Conservation (phyloP, 2,888 invertebrate species). For the Napeogenes sylphis region DNA sequence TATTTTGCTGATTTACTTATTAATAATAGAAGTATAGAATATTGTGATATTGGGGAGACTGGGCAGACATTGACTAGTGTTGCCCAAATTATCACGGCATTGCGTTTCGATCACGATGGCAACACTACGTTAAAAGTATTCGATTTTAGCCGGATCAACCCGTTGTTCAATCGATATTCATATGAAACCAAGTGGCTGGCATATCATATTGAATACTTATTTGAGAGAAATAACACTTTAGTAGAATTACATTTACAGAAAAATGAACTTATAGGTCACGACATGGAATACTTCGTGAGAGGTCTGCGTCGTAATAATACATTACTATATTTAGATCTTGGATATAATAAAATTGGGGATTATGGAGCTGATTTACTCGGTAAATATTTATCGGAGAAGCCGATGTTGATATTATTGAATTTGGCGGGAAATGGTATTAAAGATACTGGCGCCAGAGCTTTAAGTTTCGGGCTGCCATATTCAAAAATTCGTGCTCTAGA, state of each 20-base stretch:
- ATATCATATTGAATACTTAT: slow-evolving; percentile 66
- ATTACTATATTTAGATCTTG: slow-evolving; percentile 77
- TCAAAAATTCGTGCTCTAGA: slow-evolving; percentile 78
- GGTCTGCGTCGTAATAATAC: slow-evolving; percentile 73
- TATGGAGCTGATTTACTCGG: slow-evolving; percentile 75
- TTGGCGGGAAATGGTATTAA: slow-evolving; percentile 77
- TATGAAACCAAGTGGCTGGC: slow-evolving; percentile 72
- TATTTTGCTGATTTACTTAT: slow-evolving; percentile 70
- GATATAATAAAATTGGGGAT: slow-evolving; percentile 79
- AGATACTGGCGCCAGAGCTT: slow-evolving; percentile 75
- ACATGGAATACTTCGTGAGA: slow-evolving; percentile 74
- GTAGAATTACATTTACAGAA: slow-evolving; percentile 79
- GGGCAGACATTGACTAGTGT: slow-evolving; percentile 76
- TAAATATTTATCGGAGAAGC: slow-evolving; percentile 71
- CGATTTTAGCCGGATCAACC: slow-evolving; percentile 60
- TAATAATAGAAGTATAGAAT: slow-evolving; percentile 63
- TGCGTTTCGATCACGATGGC: slow-evolving; percentile 58
- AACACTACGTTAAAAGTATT: slow-evolving; percentile 57
- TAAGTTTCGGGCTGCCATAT: slow-evolving; percentile 75
- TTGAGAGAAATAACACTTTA: slow-evolving; percentile 60
- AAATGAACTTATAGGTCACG: slow-evolving; percentile 78
- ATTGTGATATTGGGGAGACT: slow-evolving; percentile 77
- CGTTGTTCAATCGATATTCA: slow-evolving; percentile 57
- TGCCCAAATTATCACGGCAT: slow-evolving; percentile 68
- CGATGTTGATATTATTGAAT: slow-evolving; percentile 71